Percentiles rank a stretch among this genome's conserved stretches.
These are phyloP conservation scores for Pygocentrus nattereri DNA, from an alignment of 2,797 vertebrate genomes.

Conservation along the genomic window DNA sequence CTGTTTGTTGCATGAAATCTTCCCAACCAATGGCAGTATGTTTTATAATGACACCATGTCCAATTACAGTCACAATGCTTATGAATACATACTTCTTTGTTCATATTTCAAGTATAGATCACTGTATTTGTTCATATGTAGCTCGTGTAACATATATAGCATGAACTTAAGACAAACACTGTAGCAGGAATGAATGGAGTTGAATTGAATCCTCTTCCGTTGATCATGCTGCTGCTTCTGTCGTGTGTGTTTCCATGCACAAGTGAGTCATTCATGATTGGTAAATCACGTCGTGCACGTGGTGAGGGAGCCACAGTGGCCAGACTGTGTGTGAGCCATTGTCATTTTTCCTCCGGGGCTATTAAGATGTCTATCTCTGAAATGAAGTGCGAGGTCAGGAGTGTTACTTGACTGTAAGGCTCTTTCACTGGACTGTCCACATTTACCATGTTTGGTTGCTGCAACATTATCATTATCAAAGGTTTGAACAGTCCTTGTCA, in stretches of 20 bases:
- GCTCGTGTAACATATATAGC: too few species aligned
- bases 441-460: neutral
- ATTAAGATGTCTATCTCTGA: constrained; percentile 57
- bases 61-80: too few species aligned
- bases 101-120: too few species aligned
- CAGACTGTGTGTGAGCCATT: constrained; percentile 20
- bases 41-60: too few species aligned
- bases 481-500: too few species aligned
- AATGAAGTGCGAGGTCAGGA: constrained; percentile 45
- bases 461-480: neutral
- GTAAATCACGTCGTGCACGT: neutral
- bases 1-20: too few species aligned
- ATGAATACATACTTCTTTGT: too few species aligned
- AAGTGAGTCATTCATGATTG: constrained; percentile 2
- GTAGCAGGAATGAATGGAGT: neutral
- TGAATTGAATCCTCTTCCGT: neutral
- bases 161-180: too few species aligned
- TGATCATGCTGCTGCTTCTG: neutral
- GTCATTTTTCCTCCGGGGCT: constrained; percentile 48
- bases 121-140: too few species aligned
- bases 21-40: too few species aligned
- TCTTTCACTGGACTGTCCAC: neutral
- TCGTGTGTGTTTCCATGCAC: neutral
- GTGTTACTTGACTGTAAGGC: constrained; percentile 48
- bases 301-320: neutral